Percentiles rank a stretch among this genome's conserved stretches.
phyloP scores from a whole-genome alignment of 2,888 invertebrate species.

The Acanthosepion lycidas region DNA sequence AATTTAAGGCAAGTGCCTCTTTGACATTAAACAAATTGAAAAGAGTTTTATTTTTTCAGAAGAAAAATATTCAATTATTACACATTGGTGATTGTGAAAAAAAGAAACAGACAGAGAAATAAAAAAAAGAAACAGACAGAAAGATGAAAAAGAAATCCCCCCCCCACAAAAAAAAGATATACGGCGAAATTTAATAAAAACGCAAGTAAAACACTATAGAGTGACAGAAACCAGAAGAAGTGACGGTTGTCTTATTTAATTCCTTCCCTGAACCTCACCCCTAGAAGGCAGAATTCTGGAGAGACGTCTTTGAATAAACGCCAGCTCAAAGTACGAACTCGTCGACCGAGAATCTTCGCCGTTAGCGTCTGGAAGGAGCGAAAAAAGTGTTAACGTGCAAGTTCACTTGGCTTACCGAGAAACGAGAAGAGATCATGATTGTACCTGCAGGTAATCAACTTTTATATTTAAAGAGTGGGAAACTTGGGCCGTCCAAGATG shows the following conservation, averaged over 20 bases:
- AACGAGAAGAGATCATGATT: constrained; percentile 4
- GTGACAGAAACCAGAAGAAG: neutral
- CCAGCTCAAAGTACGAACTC: neutral
- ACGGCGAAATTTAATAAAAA: neutral
- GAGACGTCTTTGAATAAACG: constrained; percentile 18
- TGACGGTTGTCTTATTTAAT: neutral
- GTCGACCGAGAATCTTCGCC: neutral
- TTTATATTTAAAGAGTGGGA: neutral
- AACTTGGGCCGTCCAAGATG: neutral
- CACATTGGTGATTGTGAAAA: neutral
- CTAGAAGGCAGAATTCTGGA: constrained; percentile 7
- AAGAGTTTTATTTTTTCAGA: neutral
- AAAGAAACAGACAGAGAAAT: neutral
- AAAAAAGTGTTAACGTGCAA: neutral
- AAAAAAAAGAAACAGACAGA: neutral
- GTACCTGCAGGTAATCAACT: constrained; percentile 20
- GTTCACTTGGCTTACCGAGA: neutral
- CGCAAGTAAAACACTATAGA: neutral
- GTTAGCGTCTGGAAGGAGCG: neutral
- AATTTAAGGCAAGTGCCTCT: neutral
- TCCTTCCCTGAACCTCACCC: neutral
- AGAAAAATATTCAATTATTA: neutral
- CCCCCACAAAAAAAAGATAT: neutral
- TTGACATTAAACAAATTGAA: neutral
- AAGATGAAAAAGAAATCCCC: neutral